These are phyloP conservation scores for Dascillus cervinus DNA, from an alignment of 2,888 invertebrate species.

Conservation along the genomic window DNA sequence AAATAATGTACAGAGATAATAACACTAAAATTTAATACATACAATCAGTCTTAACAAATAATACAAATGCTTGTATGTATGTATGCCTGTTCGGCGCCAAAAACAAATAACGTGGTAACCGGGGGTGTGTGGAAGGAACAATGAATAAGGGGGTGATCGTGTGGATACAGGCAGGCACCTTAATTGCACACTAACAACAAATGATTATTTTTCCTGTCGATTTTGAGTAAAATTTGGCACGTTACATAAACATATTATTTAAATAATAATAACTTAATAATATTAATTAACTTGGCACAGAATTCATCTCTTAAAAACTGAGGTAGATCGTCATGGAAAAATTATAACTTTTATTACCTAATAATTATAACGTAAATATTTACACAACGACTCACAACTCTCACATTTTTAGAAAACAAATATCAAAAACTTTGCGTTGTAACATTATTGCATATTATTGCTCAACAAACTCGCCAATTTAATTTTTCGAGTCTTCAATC, in stretches of 20 bases:
- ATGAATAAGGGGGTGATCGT: too few species aligned
- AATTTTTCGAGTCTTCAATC: conserved; percentile 11
- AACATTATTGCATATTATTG: conserved; percentile 36
- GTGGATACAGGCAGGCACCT: too few species aligned
- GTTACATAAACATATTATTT: conserved; percentile 11
- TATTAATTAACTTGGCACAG: conserved; percentile 25
- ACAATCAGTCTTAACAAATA: conserved; percentile 40
- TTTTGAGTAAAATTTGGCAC: conserved; percentile 19
- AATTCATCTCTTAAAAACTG: conserved; percentile 31
- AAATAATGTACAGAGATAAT: conserved; percentile 16
- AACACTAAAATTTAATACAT: conserved; percentile 24
- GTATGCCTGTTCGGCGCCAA: conserved; percentile 17
- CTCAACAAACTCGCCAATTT: conserved; percentile 15
- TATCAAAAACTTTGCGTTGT: conserved; percentile 42
- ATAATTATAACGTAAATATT: conserved; percentile 36
- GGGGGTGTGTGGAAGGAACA: too few species aligned
- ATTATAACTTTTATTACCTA: conserved; percentile 36
- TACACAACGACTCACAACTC: conserved; percentile 34
- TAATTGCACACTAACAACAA: too few species aligned
- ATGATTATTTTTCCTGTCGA: too few species aligned
- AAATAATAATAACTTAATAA: too few species aligned
- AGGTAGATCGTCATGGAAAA: conserved; percentile 42
- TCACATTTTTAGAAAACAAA: conserved; percentile 33
- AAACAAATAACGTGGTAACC: too few species aligned
- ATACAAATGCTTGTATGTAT: conserved; percentile 28